Base-by-base conservation (phyloP, 2,113 vertebrate genomes). In the Rhinogobius similis region DNA sequence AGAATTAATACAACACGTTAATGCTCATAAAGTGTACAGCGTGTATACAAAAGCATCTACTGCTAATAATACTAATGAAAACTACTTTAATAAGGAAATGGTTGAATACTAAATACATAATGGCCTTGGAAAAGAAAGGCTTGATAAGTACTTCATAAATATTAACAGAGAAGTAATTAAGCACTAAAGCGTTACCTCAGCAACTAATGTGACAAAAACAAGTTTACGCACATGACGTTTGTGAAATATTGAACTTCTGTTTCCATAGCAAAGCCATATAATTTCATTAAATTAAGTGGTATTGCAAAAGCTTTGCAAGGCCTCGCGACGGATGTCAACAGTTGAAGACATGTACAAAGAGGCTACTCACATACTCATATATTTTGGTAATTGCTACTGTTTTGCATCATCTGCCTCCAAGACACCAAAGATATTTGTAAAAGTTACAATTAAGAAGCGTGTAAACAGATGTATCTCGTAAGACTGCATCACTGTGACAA, bases 381-480 rank as follows among this genome's bases (percentile, higher is more conserved):
- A 20, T 32, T 59, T 59, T 59, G 56, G 26, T 59, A 59, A 32
- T 59, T 59, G 56, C 56, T 9, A 18, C 56, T 20, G 8, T 20
- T 59, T 59, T 59, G 56, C 56, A 32, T 59, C 56, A 59, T 59
- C 56, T 29, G 56, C 27, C 56, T 32, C 27, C 26, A 59, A 32
- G 27, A 32, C 56, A 59, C 14, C 23, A 56, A 29, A 18, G 18
- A 20, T 10, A 59, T 58, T 58, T 4, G 21, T 21, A 36, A 58
- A 58, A 58, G 24, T 27, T 58, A 29, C 26, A 16, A 58, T 58
- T 14, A 58, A 16, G 18, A 32, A n/a, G 18, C 58, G n/a, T 36
- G 29, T n/a, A 61, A 61, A 61, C 58, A 61, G 18, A 59, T 59
- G 23, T 58, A 58, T 29, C 5, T 21, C 38, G 16, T 38, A n/a